Evolutionary conservation across 2,797 vertebrate genomes (phyloP).

Genomic region (Crenuchus spilurus): DNA sequence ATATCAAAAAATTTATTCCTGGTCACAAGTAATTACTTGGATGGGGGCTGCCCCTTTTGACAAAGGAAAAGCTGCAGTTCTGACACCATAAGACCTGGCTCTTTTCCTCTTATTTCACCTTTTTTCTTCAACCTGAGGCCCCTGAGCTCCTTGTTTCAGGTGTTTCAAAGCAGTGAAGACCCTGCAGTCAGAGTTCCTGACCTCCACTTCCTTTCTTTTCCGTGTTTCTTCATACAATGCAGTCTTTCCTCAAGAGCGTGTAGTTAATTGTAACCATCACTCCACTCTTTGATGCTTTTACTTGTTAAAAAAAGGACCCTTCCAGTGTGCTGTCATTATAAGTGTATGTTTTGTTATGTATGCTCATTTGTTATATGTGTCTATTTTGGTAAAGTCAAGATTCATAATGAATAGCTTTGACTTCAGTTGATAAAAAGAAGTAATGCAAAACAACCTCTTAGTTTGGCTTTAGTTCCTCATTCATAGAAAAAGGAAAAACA

Average conservation of each 20-base stretch:
- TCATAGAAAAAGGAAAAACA: not conserved
- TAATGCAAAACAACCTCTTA: constrained; percentile 6
- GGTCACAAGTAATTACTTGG: constrained; percentile 55
- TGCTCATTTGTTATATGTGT: not conserved
- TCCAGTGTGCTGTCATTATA: constrained; percentile 24
- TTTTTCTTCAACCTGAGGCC: constrained; percentile 30
- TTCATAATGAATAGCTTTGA: not conserved
- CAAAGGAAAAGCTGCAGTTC: constrained; percentile 1
- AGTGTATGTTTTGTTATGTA: constrained; percentile 8
- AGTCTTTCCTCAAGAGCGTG: constrained; percentile 54
- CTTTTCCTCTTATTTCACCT: constrained; percentile 41
- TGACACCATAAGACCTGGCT: constrained; percentile 4
- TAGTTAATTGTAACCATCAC: constrained; percentile 63
- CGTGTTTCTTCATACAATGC: constrained; percentile 64
- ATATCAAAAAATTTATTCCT: constrained; percentile 63
- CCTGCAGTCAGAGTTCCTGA: constrained; percentile 62
- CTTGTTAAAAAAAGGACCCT: constrained; percentile 27
- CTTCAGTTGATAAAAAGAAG: not conserved
- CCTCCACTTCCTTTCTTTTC: constrained; percentile 61
- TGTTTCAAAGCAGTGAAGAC: constrained; percentile 71
- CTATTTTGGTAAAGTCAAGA: constrained; percentile 23
- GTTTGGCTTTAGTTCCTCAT: too few relatives aligned
- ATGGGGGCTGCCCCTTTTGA: constrained; percentile 18
- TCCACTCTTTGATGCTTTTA: constrained; percentile 57
- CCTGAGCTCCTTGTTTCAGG: constrained; percentile 64